Evolutionary conservation across 2,797 vertebrate species (phyloP), one percentile per base, ranked within the genome.

Genomic region (Allobates femoralis): DNA sequence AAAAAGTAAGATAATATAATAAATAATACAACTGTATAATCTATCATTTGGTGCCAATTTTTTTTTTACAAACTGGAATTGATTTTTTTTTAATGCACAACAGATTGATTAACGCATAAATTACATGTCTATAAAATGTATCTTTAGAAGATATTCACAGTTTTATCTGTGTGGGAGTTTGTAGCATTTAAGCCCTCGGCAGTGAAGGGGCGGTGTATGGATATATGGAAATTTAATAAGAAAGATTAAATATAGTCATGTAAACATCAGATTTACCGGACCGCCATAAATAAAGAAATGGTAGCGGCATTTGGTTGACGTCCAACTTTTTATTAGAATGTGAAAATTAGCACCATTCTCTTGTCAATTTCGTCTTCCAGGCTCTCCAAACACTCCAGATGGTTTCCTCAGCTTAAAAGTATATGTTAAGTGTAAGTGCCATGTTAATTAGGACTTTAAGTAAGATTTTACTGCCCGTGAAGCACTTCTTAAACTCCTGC

Each of bases 371-470:
- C 5, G 12, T 69, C 64, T 82, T 71, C 15, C 67, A 53, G 76
- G 55, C 55, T 79, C 32, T 56, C 26, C 73, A 41, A 76, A 62
- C 66, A 19, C 26, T 77, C 83, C 83, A 85, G 83, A 85, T 85
- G 83, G 83, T 78, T 37, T 62, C n/a, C 50, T 26, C 37, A 41
- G 16, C 62, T 85, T 85, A 66, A 67, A 78, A 32, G 53, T 78
- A 64, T 75, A 81, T 81, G 55, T 58, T 51, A 51, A 30, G 80
- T 16, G 28, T 81, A 53, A 86, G 50, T 81, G 58, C 66, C 58
- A 21, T 64, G 78, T 32, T 76, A 64, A 82, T 86, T 66, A 41
- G 58, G n/a, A 66, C 28, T 75, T 71, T 83, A 84, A 87, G n/a
- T 55, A 30, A 26, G 79, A 77, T 86, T 86, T 82, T 58, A 81